Conservation (phyloP, 2,113 vertebrate species). For the Crotalus viridis region DNA sequence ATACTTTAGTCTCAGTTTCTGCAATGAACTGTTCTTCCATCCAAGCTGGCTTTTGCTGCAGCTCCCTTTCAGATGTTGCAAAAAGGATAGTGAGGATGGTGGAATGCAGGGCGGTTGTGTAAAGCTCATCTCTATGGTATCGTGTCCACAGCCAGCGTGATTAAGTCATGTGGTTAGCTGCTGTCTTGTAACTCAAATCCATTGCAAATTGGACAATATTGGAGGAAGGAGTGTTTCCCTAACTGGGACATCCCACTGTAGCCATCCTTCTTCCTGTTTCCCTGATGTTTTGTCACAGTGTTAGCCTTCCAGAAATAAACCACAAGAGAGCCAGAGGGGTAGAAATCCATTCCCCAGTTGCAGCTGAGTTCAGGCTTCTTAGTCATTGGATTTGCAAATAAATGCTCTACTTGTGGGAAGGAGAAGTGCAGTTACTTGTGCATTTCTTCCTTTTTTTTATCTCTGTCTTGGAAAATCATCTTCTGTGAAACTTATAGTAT, state of each 20-base stretch:
- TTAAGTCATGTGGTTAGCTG: background rate
- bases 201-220: background rate
- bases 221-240: background rate
- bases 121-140: background rate
- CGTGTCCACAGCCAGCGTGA: background rate
- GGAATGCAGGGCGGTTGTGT: background rate
- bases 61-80: background rate
- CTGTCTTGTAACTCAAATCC: background rate
- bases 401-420: background rate
- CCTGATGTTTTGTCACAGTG: background rate
- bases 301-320: background rate
- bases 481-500: background rate
- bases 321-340: background rate
- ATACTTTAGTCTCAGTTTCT: background rate
- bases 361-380: background rate
- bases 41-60: background rate
- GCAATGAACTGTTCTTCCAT: background rate
- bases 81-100: background rate
- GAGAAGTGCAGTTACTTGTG: background rate
- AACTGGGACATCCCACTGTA: background rate
- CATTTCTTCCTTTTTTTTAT: background rate
- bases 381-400: background rate
- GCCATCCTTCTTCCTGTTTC: background rate
- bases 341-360: background rate
- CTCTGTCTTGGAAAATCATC: background rate